Evolutionary conservation across 2,888 invertebrate genomes (phyloP), one percentile per base, ranked within the genome.

Genomic region (Lasius fuliginosus): DNA sequence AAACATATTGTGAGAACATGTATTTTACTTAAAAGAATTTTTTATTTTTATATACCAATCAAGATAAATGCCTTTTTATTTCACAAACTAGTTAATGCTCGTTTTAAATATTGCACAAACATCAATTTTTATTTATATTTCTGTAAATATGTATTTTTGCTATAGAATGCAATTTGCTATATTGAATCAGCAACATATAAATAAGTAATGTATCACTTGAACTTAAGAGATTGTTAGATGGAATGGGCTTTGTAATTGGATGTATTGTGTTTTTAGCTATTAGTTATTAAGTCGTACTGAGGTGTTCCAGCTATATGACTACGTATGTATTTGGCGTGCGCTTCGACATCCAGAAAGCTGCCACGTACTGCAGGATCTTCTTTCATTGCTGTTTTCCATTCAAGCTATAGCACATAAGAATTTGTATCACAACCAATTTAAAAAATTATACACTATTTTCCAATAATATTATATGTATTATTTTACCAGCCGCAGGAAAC

Each of bases 381-480:
- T 90, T 96, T 96, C 97, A 98, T 97, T 0, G 96, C 95, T 71
- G 96, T 96, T 74, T 96, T 96, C 97, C 98, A 98, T 90, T 96
- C 95, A 90, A 96, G 95, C 97, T 97, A 23, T 15, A 79, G 83
- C 62, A 49, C 18, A 71, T 11, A 40, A 6, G 36, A 36, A 58
- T 62, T 82, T 36, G 8, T 53, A 30, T 11, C 15, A 23, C 0
- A 42, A 36, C 9, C 27, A 15, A 65, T 79, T 76, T 11, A 1
- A 62, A 53, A 53, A 2, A 60, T 18, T 53, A 33, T 27, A n/a
- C 3, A 36, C 53, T 30, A 46, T 6, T 4, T 6, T 2, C 3
- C 33, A 64, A 65, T 65, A 40, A 69, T 53, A 60, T 56, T 65
- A 12, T 62, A 49, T 49, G 15, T 49, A 53, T n/a, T 53, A 6